These are phyloP conservation scores for Palythoa heliodiscus DNA, from an alignment of 92 coral and sea anemone species.

Conservation along the genomic window DNA sequence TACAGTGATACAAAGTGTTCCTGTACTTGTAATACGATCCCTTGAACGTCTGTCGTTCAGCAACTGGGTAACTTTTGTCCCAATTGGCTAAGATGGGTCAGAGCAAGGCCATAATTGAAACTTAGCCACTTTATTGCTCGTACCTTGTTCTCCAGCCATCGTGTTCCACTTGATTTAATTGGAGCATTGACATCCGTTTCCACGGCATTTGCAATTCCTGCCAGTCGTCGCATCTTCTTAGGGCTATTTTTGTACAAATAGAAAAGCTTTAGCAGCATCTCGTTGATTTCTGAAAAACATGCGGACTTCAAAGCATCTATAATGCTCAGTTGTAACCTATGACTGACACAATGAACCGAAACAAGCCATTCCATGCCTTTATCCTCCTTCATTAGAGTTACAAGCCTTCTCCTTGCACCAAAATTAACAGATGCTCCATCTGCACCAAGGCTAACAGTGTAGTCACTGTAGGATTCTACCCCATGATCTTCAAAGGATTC, in stretches of 20 bases:
- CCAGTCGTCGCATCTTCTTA: conserved; percentile 59
- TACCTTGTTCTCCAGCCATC: conserved; percentile 66
- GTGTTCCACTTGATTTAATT: conserved; percentile 54
- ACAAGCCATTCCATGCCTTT: conserved; percentile 58
- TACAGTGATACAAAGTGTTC: conserved; percentile 61
- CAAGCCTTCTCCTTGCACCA: conserved; percentile 51
- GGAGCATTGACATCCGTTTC: conserved; percentile 57
- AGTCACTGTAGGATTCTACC: conserved; percentile 35
- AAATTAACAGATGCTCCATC: conserved; percentile 51
- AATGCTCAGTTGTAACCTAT: conserved; percentile 60
- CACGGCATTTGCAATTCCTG: conserved; percentile 59
- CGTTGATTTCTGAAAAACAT: conserved; percentile 53
- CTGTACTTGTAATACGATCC: conserved; percentile 61
- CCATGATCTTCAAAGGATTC: conserved; percentile 48
- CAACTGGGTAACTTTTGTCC: conserved; percentile 35
- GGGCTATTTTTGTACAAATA: conserved; percentile 62
- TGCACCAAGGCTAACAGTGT: conserved; percentile 43
- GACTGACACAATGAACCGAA: conserved; percentile 61
- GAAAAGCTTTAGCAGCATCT: conserved; percentile 30
- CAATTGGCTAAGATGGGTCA: conserved; percentile 55
- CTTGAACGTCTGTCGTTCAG: conserved; percentile 56
- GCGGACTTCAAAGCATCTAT: conserved; percentile 62
- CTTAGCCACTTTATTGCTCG: conserved; percentile 68
- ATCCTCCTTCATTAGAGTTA: conserved; percentile 46
- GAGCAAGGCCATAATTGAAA: conserved; percentile 47